Evolutionary conservation across 1,140 invertebrate species (phyloP), one percentile per base, ranked within the genome.

Genomic region (Brachionus manjavacas): DNA sequence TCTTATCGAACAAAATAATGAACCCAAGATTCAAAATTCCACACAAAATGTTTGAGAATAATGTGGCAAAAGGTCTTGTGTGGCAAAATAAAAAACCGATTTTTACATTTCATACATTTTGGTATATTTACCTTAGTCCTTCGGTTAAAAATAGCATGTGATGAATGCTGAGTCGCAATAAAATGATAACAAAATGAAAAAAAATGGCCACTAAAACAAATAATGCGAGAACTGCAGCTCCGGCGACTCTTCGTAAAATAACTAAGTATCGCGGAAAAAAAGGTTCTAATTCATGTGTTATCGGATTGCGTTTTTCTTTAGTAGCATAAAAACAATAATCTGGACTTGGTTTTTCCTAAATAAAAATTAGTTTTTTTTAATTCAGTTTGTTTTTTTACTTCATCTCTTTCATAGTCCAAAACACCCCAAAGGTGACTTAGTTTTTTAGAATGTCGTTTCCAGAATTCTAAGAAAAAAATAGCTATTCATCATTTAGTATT

Each of bases 371-470:
- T 16, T 16, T 80, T 20, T 81, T 60, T 60, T 23, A 25, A 16
- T 43, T 25, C 9, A 14, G 23, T 28, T 14, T 20, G 25, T 20
- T 35, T 52, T 28, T 7, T 31, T 87, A 94, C 93, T 84, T 94
- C 93, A 86, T 94, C 92, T 81, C 93, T 92, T 86, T 93, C 93
- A 88, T 93, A 94, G 72, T 93, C 94, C 49, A 93, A 91, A 41
- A 94, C 91, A 86, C 94, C 96, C 96, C 96, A 99, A 87, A 94
- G 94, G 90, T 97, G 96, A 4, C 96, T 95, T 83, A 98, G 90
- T 87, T 95, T 95, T 49, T 95, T 95, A 43, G 93, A 93, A 88
- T 93, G 93, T 84, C 96, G 92, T 89, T 98, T 98, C 96, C 96
- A 99, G 52, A 95, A 95, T 88, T 98, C 96, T 85, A 98, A 91